Conservation (phyloP, 2,113 vertebrate species). For the Psettodes erumei region DNA sequence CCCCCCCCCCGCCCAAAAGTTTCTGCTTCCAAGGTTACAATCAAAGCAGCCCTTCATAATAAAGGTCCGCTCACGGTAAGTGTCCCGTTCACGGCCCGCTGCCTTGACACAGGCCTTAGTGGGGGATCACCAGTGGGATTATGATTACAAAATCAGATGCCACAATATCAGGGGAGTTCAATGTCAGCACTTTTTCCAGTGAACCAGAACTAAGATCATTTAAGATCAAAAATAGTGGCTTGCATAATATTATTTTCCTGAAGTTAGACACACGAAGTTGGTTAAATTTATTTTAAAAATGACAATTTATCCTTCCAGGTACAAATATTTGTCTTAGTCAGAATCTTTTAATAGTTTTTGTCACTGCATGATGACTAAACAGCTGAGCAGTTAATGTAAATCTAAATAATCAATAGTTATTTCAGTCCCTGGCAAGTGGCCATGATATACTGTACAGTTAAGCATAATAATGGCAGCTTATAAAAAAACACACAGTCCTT, state of each 20-base stretch:
- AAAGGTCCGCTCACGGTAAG: conserved; percentile 38
- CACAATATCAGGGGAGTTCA: neutral
- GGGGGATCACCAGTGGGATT: conserved; percentile 21
- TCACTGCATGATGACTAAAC: neutral
- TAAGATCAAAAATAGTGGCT: neutral
- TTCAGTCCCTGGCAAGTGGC: neutral
- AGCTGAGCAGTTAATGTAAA: neutral
- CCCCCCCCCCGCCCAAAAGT: conserved; percentile 36
- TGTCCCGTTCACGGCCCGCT: conserved; percentile 22
- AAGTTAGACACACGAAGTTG: neutral
- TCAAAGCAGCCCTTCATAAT: conserved; percentile 65
- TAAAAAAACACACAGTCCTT: too few relatives aligned
- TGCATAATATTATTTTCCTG: neutral
- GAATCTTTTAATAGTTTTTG: neutral
- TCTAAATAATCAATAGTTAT: neutral
- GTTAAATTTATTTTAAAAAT: too few relatives aligned
- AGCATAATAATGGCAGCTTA: neutral
- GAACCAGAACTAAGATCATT: neutral
- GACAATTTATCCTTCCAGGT: neutral
- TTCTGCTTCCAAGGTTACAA: conserved; percentile 61
- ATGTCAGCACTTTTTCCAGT: neutral
- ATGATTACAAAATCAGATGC: conserved; percentile 33
- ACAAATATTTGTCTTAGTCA: neutral
- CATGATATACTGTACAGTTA: neutral
- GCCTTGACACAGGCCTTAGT: conserved; percentile 21